Percentiles rank a stretch among this genome's conserved stretches.
Evolutionary conservation across 1,140 invertebrate genomes (phyloP).

Genomic region (Pseudomyrmex pallidus): DNA sequence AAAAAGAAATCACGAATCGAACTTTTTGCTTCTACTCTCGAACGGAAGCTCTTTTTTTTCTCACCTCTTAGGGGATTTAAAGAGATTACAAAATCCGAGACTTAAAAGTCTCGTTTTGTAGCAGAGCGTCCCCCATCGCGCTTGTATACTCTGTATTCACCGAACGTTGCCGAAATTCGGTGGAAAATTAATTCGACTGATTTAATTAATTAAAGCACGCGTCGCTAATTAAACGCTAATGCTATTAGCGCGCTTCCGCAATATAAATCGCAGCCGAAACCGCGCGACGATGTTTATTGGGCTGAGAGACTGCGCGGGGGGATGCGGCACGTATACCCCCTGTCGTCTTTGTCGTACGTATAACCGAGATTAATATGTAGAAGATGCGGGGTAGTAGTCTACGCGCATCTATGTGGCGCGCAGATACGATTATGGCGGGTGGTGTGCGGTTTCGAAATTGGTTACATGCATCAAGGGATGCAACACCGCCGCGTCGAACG

Average conservation of each 20-base stretch:
- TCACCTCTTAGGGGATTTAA: too few relatives aligned
- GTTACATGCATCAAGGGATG: slow-evolving; percentile 67
- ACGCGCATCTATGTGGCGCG: slow-evolving; percentile 57
- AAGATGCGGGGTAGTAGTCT: slow-evolving; percentile 35
- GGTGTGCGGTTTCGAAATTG: slow-evolving; percentile 69
- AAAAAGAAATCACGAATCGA: too few relatives aligned
- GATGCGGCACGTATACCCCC: neutral
- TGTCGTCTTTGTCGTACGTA: slow-evolving; percentile 3
- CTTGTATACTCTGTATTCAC: neutral
- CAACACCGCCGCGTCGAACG: slow-evolving; percentile 35
- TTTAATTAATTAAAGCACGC: slow-evolving; percentile 29
- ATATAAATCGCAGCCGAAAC: slow-evolving; percentile 48
- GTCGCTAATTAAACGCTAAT: slow-evolving; percentile 49
- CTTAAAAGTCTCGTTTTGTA: too few relatives aligned
- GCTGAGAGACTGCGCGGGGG: neutral
- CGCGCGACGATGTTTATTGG: slow-evolving; percentile 23
- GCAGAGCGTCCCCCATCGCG: neutral
- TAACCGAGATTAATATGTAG: slow-evolving; percentile 59
- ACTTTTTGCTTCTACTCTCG: too few relatives aligned
- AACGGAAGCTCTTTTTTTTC: too few relatives aligned
- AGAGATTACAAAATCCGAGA: too few relatives aligned
- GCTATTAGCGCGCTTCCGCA: slow-evolving; percentile 30
- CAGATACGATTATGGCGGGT: slow-evolving; percentile 66
- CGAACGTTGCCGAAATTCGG: neutral
- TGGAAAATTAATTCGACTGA: slow-evolving; percentile 33